Conservation (phyloP, 2,797 vertebrate genomes). For the Melanotaenia maccullochi region DNA sequence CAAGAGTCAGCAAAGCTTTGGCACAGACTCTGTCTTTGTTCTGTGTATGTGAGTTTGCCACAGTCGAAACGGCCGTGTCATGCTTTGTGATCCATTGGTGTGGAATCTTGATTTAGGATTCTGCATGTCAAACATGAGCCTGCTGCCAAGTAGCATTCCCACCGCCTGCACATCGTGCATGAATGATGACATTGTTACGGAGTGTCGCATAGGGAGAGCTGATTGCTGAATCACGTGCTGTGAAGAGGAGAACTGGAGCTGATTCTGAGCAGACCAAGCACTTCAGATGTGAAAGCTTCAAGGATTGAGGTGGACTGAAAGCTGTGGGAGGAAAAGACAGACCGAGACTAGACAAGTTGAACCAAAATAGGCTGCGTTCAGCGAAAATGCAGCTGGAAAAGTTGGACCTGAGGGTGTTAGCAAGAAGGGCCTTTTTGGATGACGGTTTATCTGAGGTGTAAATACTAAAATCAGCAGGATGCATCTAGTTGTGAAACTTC, state of each 20-base stretch:
- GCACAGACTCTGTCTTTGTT: slow-evolving; percentile 47
- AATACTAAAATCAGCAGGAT: slow-evolving; percentile 61
- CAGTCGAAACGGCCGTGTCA: slow-evolving; percentile 52
- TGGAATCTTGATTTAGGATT: slow-evolving; percentile 53
- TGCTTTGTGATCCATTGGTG: slow-evolving; percentile 50
- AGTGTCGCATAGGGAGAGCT: slow-evolving; percentile 42
- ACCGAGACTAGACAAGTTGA: slow-evolving; percentile 4
- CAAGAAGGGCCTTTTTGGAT: neutral
- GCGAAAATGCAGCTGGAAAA: neutral
- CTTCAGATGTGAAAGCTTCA: slow-evolving; percentile 2
- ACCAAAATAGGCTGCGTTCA: slow-evolving; percentile 2
- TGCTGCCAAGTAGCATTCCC: slow-evolving; percentile 54
- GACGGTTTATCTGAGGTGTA: slow-evolving; percentile 2
- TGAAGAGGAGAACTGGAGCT: slow-evolving; percentile 42
- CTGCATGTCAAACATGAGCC: slow-evolving; percentile 54
- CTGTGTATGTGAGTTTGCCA: slow-evolving; percentile 19
- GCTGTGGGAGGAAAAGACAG: slow-evolving; percentile 16
- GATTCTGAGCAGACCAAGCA: slow-evolving; percentile 21
- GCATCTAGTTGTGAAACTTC: slow-evolving; percentile 76
- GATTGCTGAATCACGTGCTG: slow-evolving; percentile 48
- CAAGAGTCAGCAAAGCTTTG: slow-evolving; percentile 53
- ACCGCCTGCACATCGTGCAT: slow-evolving; percentile 43
- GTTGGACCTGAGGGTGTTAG: slow-evolving; percentile 2
- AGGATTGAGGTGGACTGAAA: slow-evolving; percentile 19
- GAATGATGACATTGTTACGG: slow-evolving; percentile 72